Evolutionary conservation across 2,113 vertebrate genomes (phyloP).

Genomic region (Carollia perspicillata): DNA sequence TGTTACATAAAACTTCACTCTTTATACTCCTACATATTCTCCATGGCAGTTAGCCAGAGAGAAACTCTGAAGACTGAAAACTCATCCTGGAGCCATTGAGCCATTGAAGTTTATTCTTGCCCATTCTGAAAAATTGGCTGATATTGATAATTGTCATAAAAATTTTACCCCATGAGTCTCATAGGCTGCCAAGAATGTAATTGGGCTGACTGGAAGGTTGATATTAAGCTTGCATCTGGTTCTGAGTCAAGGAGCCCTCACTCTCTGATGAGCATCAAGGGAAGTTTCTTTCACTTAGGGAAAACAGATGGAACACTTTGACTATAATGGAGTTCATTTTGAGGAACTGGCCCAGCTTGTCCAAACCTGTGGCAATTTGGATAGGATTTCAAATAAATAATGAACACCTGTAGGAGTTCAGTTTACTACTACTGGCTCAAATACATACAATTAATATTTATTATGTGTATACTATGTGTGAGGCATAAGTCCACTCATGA

Average conservation of each 20-base stretch:
- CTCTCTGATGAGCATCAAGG: conserved; percentile 42
- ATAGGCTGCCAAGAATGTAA: conserved; percentile 67
- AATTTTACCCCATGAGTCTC: conserved; percentile 57
- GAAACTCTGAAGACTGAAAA: conserved; percentile 45
- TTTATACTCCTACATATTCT: not conserved
- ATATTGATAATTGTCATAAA: conserved; percentile 66
- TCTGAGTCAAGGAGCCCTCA: conserved; percentile 53
- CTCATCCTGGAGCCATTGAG: conserved; percentile 6
- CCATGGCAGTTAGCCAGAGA: conserved; percentile 6
- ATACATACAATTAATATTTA: not conserved
- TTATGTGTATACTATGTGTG: not conserved
- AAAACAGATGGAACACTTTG: conserved; percentile 67
- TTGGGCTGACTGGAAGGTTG: conserved; percentile 43
- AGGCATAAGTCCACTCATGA: not conserved
- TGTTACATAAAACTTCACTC: not conserved
- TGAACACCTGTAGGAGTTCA: conserved; percentile 23
- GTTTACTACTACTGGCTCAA: not conserved
- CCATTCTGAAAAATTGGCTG: conserved; percentile 63
- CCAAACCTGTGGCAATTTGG: conserved; percentile 3
- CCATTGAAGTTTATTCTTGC: conserved; percentile 46
- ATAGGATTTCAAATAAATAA: conserved; percentile 37
- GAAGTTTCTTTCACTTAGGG: conserved; percentile 60
- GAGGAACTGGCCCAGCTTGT: conserved; percentile 30
- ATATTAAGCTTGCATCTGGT: conserved; percentile 60
- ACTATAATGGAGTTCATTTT: conserved; percentile 53